These are phyloP conservation scores for Amphimallon solstitiale DNA, from an alignment of 2,888 invertebrate species.

Conservation along the genomic window DNA sequence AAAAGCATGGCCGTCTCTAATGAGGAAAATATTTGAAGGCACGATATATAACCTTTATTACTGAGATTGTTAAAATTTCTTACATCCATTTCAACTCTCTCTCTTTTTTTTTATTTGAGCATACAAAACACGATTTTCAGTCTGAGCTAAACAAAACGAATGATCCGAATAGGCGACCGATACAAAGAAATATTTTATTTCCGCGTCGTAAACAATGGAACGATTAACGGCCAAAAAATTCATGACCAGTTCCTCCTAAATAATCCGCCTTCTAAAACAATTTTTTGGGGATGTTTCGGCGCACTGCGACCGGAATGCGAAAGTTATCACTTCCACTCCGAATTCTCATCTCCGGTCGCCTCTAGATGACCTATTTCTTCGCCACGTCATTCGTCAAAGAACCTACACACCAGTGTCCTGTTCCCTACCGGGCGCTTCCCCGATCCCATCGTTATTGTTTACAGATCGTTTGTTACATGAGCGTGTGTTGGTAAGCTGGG, in stretches of 20 bases:
- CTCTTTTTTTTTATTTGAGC: background rate
- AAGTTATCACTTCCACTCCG: background rate
- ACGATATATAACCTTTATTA: too few species aligned
- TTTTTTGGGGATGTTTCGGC: background rate
- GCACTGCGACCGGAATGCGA: background rate
- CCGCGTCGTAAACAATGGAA: slow-evolving; percentile 15
- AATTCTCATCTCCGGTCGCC: background rate
- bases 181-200: slow-evolving; percentile 10
- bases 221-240: slow-evolving; percentile 1
- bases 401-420: background rate
- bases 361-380: slow-evolving; percentile 3
- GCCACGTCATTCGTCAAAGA: slow-evolving; percentile 12
- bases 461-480: slow-evolving; percentile 20
- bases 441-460: slow-evolving; percentile 9
- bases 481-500: background rate
- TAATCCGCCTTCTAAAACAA: slow-evolving; percentile 2
- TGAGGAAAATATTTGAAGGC: too few species aligned
- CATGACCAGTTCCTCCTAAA: background rate
- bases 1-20: too few species aligned
- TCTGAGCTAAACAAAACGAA: slow-evolving; percentile 11
- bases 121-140: slow-evolving; percentile 9
- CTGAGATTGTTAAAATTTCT: too few species aligned
- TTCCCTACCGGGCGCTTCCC: background rate
- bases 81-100: background rate
- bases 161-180: background rate